Conservation (phyloP, 2,888 invertebrate genomes). For the Xanthia icteritia region DNA sequence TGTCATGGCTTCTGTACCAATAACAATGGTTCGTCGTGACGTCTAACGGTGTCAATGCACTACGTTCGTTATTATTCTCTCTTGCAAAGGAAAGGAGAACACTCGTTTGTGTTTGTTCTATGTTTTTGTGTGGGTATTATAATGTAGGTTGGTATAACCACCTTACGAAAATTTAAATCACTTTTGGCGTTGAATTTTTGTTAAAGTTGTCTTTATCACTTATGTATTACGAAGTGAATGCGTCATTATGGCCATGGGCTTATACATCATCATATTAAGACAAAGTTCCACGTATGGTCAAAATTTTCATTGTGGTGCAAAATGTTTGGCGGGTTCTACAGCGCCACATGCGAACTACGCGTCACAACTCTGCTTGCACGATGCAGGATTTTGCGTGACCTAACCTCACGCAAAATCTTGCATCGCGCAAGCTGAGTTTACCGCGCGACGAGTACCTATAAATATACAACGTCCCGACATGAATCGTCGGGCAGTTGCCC, state of each 20-base stretch:
- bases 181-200: not conserved
- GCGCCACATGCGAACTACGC: no score
- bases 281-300: not conserved
- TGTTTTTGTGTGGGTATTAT: constrained; percentile 9
- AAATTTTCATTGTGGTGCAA: no score
- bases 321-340: no score
- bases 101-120: constrained; percentile 11
- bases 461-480: no score
- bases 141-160: not conserved
- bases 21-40: constrained; percentile 44
- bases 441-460: no score
- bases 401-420: no score
- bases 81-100: constrained; percentile 36
- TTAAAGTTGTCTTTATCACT: not conserved
- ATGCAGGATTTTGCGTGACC: no score
- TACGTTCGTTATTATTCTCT: constrained; percentile 44
- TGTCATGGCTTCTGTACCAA: constrained; percentile 16
- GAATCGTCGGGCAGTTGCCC: no score
- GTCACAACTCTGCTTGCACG: no score
- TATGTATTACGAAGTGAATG: not conserved
- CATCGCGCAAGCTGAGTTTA: no score
- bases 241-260: no score
- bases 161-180: not conserved
- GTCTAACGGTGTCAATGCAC: constrained; percentile 46
- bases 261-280: not conserved